Percentiles rank a stretch among this genome's conserved stretches.
phyloP scores from a whole-genome alignment of 2,888 invertebrate species.

The Dryadula phaetusa region DNA sequence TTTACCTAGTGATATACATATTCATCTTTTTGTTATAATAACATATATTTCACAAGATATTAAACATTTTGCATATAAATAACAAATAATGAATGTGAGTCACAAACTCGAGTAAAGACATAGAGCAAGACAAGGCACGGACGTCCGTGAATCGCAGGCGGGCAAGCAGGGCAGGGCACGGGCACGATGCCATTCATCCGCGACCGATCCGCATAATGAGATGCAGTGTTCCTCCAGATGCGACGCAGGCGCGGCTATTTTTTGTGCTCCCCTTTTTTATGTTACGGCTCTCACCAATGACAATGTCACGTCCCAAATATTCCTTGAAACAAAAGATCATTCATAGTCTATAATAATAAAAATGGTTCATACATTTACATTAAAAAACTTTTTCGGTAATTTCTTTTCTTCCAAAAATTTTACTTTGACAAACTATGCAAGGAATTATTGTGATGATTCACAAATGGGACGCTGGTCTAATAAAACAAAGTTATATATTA shows the following conservation, averaged over 20 bases:
- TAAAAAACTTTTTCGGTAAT: not conserved
- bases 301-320: slow-evolving; percentile 51
- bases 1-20: no score
- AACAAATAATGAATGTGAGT: not conserved
- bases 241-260: slow-evolving; percentile 79
- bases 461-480: not conserved
- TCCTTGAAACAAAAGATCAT: slow-evolving; percentile 42
- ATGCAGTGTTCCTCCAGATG: slow-evolving; percentile 81
- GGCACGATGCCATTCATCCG: slow-evolving; percentile 66
- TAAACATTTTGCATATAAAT: not conserved
- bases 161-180: slow-evolving; percentile 50
- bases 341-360: slow-evolving; percentile 21
- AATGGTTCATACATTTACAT: not conserved
- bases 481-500: not conserved
- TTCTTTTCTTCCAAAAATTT: not conserved
- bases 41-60: no score
- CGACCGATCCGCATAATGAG: slow-evolving; percentile 77
- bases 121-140: slow-evolving; percentile 40
- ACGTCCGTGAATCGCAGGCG: slow-evolving; percentile 40
- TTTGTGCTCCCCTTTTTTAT: slow-evolving; percentile 68
- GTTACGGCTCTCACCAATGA: slow-evolving; percentile 52
- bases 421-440: not conserved
- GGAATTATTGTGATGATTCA: not conserved
- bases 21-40: no score
- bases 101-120: slow-evolving; percentile 6